These are phyloP conservation scores for Alauda arvensis DNA, from an alignment of 2,797 vertebrate genomes.

Conservation along the genomic window DNA sequence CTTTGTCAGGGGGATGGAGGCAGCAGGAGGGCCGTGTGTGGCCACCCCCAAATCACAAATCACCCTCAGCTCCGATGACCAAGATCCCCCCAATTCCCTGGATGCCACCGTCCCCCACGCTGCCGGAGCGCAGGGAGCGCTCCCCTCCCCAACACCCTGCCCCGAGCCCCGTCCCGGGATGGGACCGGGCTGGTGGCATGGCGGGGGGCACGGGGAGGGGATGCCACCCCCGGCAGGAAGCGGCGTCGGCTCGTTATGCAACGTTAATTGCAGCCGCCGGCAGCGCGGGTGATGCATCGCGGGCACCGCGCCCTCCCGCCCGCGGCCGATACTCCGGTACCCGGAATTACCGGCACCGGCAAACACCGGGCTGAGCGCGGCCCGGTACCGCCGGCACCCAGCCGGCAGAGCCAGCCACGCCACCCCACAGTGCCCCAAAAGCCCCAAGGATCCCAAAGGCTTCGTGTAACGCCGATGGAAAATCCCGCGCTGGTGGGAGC, in stretches of 20 bases:
- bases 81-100: rapidly evolving
- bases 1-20: neutral
- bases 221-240: conserved; percentile 47
- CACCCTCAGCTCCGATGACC: rapidly evolving
- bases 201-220: neutral
- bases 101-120: rapidly evolving
- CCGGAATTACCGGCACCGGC: neutral
- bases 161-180: neutral
- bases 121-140: rapidly evolving
- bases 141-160: rapidly evolving
- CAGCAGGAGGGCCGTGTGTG: rapidly evolving
- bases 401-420: neutral
- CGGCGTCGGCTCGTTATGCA: conserved; percentile 16
- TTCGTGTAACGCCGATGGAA: rapidly evolving
- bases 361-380: rapidly evolving
- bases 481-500: neutral
- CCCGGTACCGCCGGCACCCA: neutral
- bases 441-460: rapidly evolving
- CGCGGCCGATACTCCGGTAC: conserved; percentile 25
- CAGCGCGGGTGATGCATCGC: conserved; percentile 19
- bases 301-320: conserved; percentile 7
- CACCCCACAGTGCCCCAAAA: neutral
- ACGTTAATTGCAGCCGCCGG: conserved; percentile 31
- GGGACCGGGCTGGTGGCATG: neutral
- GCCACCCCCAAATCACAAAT: neutral